These are phyloP conservation scores for Battus philenor DNA, from an alignment of 1,140 invertebrate species.

Conservation along the genomic window DNA sequence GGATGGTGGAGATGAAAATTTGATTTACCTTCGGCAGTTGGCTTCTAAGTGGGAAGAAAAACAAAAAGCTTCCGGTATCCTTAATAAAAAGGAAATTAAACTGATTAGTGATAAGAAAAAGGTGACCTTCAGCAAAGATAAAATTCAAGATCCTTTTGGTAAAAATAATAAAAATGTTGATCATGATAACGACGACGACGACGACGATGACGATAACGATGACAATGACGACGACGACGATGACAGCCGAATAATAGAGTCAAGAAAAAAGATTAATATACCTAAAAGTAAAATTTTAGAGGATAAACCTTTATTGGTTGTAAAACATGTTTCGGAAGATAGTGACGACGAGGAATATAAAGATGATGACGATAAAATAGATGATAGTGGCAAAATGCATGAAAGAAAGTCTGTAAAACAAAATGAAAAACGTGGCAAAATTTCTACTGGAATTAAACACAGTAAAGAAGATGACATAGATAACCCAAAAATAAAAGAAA, in stretches of 20 bases:
- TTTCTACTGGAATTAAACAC: too few relatives aligned
- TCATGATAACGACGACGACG: slow-evolving; percentile 25
- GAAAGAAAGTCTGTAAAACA: neutral
- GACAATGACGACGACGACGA: slow-evolving; percentile 3
- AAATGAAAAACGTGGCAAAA: neutral
- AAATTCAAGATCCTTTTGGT: neutral
- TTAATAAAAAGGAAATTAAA: neutral
- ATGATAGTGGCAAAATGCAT: slow-evolving; percentile 2
- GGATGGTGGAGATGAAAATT: slow-evolving; percentile 25
- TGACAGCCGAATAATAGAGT: neutral
- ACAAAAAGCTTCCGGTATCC: neutral
- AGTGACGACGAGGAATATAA: slow-evolving; percentile 28
- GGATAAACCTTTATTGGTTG: neutral
- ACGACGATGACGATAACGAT: slow-evolving; percentile 20
- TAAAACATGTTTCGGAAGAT: slow-evolving; percentile 22
- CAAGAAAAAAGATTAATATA: neutral
- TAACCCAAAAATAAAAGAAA: too few relatives aligned
- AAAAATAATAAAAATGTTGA: slow-evolving; percentile 14
- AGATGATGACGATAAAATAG: slow-evolving; percentile 15
- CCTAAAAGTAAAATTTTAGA: neutral
- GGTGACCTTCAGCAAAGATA: neutral
- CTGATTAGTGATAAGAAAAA: neutral
- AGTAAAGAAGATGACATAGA: too few relatives aligned
- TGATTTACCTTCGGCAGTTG: slow-evolving; percentile 7
- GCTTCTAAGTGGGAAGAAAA: slow-evolving; percentile 15